Evolutionary conservation across 2,113 vertebrate genomes (phyloP), one percentile per base, ranked within the genome.

Genomic region (Megaleporinus macrocephalus): DNA sequence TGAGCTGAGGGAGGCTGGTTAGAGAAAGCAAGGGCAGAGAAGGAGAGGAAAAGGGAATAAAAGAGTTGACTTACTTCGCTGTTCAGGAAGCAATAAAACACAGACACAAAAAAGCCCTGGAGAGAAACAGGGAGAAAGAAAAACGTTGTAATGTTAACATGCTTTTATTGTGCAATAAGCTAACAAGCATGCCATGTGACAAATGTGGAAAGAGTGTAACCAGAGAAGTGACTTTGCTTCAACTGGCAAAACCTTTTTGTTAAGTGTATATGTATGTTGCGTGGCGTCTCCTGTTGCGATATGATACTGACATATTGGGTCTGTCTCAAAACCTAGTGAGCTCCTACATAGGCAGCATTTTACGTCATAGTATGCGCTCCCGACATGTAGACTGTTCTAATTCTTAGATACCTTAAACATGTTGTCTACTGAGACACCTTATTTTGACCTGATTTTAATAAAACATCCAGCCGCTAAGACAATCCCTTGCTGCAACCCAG

Each of bases 1-100:
- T 94, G 97, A 98, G 55, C 96, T 96, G 96, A 97, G 92, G 12
- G 27, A 27, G 83, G 89, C 83, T 29, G 65, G 78, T 83, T 75
- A 84, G 89, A 51, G 70, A 29, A 47, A 66, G 26, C 22, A 53
- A 27, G 27, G 24, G 30, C n/a, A 62, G 33, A 82, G 68, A 29
- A 0, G 13, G n/a, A 75, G 49, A 27, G 51, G 29, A 82, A 73
- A 55, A 49, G 14, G 61, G 26, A 55, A 22, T 22, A 82, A 69
- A 71, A 75, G 0, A 47, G 51, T 41, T 72, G 26, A 74, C 82
- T 84, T 81, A 86, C 85, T 76, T 86, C 85, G 73, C 85, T 86
- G 82, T 86, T 86, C 70, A 86, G 80, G 73, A 86, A 86, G 82
- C 85, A 86, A 77, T 86, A 86, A 79, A 86, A 86, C 61, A 86